A percentile compares a stretch with the other conserved stretches of the same genome.
Evolutionary conservation across 2,888 invertebrate species (phyloP).

Genomic region (Troides aeacus): DNA sequence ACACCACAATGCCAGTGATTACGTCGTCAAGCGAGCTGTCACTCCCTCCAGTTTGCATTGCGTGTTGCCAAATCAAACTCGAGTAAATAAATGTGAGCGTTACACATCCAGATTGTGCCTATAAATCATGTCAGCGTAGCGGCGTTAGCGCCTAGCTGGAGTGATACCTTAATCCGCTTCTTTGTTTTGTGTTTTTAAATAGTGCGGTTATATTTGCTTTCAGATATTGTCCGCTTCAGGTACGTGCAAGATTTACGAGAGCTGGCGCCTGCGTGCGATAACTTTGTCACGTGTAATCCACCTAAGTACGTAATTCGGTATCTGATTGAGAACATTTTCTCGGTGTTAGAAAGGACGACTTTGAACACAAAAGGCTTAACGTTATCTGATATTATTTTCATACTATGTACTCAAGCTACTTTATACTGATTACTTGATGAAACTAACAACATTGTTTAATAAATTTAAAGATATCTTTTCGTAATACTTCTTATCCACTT

Average conservation of each 20-base stretch:
- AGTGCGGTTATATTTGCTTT: slow-evolving; percentile 77
- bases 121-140: slow-evolving; percentile 70
- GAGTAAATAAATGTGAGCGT: slow-evolving; percentile 62
- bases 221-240: slow-evolving; percentile 73
- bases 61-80: slow-evolving; percentile 74
- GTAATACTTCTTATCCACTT: slow-evolving; percentile 10
- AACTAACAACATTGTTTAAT: slow-evolving; percentile 39
- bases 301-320: slow-evolving; percentile 74
- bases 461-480: slow-evolving; percentile 18
- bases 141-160: slow-evolving; percentile 61
- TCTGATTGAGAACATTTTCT: slow-evolving; percentile 72
- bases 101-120: slow-evolving; percentile 64
- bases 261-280: slow-evolving; percentile 73
- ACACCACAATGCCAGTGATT: slow-evolving; percentile 74
- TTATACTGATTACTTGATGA: slow-evolving; percentile 38
- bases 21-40: slow-evolving; percentile 72
- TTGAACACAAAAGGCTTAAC: slow-evolving; percentile 69
- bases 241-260: slow-evolving; percentile 74
- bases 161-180: slow-evolving; percentile 77
- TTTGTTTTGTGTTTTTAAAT: slow-evolving; percentile 79
- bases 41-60: slow-evolving; percentile 49
- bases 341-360: slow-evolving; percentile 63
- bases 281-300: slow-evolving; percentile 75
- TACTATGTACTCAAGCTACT: slow-evolving; percentile 55
- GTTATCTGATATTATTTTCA: slow-evolving; percentile 68